Base-by-base conservation (phyloP, 2,888 invertebrate species). In the Mimas tiliae region DNA sequence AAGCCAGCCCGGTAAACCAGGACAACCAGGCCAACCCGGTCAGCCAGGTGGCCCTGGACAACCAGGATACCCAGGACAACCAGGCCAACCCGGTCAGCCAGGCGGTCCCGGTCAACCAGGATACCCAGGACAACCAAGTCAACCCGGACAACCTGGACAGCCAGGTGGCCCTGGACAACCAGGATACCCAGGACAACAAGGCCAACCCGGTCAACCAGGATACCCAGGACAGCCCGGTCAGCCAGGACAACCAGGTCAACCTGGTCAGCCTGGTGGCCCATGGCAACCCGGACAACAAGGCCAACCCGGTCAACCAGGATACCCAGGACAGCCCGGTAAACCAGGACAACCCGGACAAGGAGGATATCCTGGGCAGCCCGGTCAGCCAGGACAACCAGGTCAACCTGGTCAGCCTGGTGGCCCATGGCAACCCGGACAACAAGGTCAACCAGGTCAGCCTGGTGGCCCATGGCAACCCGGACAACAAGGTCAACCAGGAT, bases 361-460 rank as follows among this genome's bases (percentile, higher is more conserved):
- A 7, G 75, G 75, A 0, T 42, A 42, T 1, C 67, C 67, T n/a
- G 70, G 68, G 0, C 64, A 68, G 6, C 63, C 67, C 1, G 67
- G 69, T 3, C 42, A 66, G 6, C 94, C 94, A 33, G 88, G 87
- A 6, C 16, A 66, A 7, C 70, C 72, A 3, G 80, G 74, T 12
- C 42, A 63, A 42, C 95, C 95, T 0, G 94, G 90, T 63, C 88
- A 81, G 19, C 94, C 94, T 14, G 89, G 88, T 0, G n/a, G 63
- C 0, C 72, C 71, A 12, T 79, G 70, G 16, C 94, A 71, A 63
- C 74, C 75, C n/a, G 75, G 71, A 12, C 21, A 12, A 62, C 70
- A 70, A 1, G 70, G 69, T 1, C 73, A 62, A 19, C 91, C 9
- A 81, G 81, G 66, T 79, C 68, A 74, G 6, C 77, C 78, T 11